phyloP scores from a whole-genome alignment of 1,140 invertebrate genomes.

The Leptinotarsa texana region DNA sequence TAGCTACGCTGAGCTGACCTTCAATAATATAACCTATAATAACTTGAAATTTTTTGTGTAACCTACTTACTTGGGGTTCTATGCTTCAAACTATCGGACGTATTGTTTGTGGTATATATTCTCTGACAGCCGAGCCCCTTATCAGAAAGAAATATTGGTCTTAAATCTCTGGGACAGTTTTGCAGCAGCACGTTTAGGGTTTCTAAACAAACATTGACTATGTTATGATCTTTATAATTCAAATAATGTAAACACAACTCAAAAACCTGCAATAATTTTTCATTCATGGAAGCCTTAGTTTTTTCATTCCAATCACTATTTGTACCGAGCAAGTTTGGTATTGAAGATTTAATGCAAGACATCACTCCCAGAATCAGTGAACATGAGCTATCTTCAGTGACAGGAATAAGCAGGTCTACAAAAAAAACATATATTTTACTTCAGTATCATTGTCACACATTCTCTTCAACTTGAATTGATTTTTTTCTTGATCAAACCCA shows the following conservation, averaged over 20 bases:
- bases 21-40: neutral
- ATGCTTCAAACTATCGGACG: constrained; percentile 52
- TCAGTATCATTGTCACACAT: neutral
- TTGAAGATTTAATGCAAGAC: constrained; percentile 64
- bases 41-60: neutral
- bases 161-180: constrained; percentile 65
- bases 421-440: constrained; percentile 10
- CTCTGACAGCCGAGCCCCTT: constrained; percentile 61
- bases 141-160: constrained; percentile 62
- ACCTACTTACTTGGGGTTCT: constrained; percentile 59
- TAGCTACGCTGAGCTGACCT: constrained; percentile 55
- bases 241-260: constrained; percentile 78
- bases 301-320: constrained; percentile 29
- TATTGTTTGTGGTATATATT: constrained; percentile 51
- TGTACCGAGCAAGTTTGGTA: constrained; percentile 59
- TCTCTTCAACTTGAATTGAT: no score
- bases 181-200: constrained; percentile 75
- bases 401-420: constrained; percentile 53
- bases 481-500: no score
- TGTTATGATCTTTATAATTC: constrained; percentile 75
- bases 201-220: constrained; percentile 82
- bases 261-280: constrained; percentile 64
- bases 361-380: constrained; percentile 66
- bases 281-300: constrained; percentile 25
- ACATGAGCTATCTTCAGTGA: constrained; percentile 55